Conservation (phyloP, 2,888 invertebrate genomes). For the Euclidia mi region DNA sequence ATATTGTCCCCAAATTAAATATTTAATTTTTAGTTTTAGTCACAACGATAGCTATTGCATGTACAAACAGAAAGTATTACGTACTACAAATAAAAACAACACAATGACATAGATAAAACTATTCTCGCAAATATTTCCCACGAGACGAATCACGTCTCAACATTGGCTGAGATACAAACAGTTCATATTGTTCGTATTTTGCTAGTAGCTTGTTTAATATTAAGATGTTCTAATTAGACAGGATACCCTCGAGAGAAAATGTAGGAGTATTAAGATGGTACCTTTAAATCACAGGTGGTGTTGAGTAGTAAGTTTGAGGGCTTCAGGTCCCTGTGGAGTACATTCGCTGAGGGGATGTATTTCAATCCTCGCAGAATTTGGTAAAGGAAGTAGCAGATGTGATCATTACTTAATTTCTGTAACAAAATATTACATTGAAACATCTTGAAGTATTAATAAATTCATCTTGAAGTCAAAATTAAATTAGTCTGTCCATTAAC, state of each 20-base stretch:
- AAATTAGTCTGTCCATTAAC: slow-evolving; percentile 10
- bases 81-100: no score
- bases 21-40: no score
- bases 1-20: no score
- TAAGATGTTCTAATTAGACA: no score
- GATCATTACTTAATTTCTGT: slow-evolving; percentile 99
- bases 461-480: not conserved
- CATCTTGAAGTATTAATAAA: not conserved
- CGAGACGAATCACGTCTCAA: not conserved
- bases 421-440: slow-evolving; percentile 70
- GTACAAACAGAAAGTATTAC: not conserved
- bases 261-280: slow-evolving; percentile 67
- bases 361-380: slow-evolving; percentile 99
- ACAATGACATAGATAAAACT: no score
- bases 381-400: slow-evolving; percentile 99
- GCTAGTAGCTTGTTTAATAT: no score
- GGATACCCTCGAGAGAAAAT: no score
- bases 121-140: no score
- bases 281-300: slow-evolving; percentile 99
- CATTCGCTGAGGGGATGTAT: slow-evolving; percentile 99
- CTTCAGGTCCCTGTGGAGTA: slow-evolving; percentile 99
- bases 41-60: slow-evolving; percentile 7
- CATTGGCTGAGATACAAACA: not conserved
- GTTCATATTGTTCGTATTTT: no score
- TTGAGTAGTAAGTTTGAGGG: slow-evolving; percentile 99